phyloP scores from a whole-genome alignment of 1,140 invertebrate species.

The Hycleus cichorii region DNA sequence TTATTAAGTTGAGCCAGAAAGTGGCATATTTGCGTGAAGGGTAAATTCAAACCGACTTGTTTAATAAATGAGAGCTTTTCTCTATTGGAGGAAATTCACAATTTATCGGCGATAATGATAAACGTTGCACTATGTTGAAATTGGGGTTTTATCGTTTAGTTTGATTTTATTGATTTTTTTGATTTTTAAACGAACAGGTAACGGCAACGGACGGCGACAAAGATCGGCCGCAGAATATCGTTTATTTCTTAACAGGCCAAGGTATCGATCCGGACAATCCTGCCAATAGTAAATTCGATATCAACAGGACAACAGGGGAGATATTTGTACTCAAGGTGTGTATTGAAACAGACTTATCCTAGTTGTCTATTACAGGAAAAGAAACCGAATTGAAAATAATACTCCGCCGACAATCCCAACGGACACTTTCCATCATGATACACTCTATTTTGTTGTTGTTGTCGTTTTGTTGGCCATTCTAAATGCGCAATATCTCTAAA shows the following conservation, averaged over 20 bases:
- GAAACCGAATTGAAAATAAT: too few species aligned
- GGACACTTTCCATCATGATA: too few species aligned
- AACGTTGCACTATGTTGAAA: too few species aligned
- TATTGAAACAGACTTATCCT: background rate
- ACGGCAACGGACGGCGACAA: conserved; percentile 92
- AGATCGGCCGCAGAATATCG: conserved; percentile 88
- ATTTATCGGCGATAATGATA: too few species aligned
- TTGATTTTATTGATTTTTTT: too few species aligned
- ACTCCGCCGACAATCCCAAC: too few species aligned
- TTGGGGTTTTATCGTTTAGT: too few species aligned
- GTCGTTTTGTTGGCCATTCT: too few species aligned
- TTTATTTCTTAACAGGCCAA: conserved; percentile 94
- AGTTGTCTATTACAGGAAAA: too few species aligned
- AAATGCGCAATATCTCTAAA: too few species aligned
- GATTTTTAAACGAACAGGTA: conserved; percentile 55
- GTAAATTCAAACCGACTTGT: background rate
- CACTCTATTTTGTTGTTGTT: too few species aligned
- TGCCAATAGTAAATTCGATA: conserved; percentile 92
- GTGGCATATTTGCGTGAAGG: conserved; percentile 7
- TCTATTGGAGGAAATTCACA: too few species aligned
- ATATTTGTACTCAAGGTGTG: conserved; percentile 87
- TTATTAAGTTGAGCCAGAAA: conserved; percentile 5
- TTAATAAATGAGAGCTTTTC: conserved; percentile 4
- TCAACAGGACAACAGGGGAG: conserved; percentile 88
- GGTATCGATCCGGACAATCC: conserved; percentile 93